Evolutionary conservation across 2,797 vertebrate species (phyloP).

Genomic region (Megalops cyprinoides): DNA sequence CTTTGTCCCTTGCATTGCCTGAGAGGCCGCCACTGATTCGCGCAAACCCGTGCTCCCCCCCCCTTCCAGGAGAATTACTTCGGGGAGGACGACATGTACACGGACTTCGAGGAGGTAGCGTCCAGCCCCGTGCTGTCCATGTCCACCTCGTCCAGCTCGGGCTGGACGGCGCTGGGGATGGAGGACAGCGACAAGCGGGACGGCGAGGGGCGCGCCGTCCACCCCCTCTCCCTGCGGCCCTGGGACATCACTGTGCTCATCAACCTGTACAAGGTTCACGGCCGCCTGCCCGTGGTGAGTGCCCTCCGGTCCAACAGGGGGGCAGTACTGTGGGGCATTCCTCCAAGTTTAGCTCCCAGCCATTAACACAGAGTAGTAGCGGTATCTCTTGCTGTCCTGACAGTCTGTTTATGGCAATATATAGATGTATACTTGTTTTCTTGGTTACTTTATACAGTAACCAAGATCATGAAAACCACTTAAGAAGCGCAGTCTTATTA

Average conservation of each 20-base stretch:
- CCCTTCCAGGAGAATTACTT: conserved; percentile 94
- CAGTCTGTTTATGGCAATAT: no score
- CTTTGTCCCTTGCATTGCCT: no score
- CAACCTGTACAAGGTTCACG: conserved; percentile 97
- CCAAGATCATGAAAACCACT: no score
- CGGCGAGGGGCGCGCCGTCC: conserved; percentile 72
- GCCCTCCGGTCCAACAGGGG: not conserved
- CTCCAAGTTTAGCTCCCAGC: not conserved
- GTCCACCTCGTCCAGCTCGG: conserved; percentile 88
- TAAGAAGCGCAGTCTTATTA: no score
- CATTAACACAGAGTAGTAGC: not conserved
- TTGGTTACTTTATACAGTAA: no score
- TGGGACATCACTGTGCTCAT: conserved; percentile 98
- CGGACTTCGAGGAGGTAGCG: conserved; percentile 92
- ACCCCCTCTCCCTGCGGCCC: conserved; percentile 88
- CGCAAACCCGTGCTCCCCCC: not conserved
- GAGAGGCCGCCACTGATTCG: not conserved
- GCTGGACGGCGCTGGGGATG: conserved; percentile 90
- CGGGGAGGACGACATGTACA: conserved; percentile 98
- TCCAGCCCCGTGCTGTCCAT: conserved; percentile 91
- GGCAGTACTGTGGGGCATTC: no score
- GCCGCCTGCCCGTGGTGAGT: conserved; percentile 91
- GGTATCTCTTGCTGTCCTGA: no score
- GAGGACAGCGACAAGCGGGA: conserved; percentile 78
- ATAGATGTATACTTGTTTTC: no score